Base-by-base conservation (phyloP, 2,797 vertebrate species). In the Myotis vivesi region DNA sequence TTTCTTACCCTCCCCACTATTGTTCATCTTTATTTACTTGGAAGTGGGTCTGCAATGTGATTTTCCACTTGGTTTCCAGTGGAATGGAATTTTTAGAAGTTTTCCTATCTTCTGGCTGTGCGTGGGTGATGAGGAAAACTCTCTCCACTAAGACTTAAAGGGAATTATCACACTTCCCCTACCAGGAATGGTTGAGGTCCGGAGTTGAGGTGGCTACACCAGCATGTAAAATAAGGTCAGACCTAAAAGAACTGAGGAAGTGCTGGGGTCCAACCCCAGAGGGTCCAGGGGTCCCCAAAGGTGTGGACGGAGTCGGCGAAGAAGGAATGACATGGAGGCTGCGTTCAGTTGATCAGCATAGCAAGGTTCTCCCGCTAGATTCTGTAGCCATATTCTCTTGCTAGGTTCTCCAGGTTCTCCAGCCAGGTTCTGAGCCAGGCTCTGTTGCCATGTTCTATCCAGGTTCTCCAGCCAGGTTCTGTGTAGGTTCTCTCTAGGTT, bases 21-120 rank as follows among this genome's bases (percentile, higher is more conserved):
- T 88, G 57, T 95, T 95, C 66, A 30, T 93, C 75, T 93, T 94
- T 89, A 84, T 82, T 92, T 87, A 72, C 89, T 80, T 87, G 72
- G 80, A 95, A 95, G 95, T 68, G 87, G 57, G 46, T 55, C 82
- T 79, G 36, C n/a, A 46, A 22, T 93, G 81, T 92, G 77, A 94
- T 96, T 96, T 96, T 97, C 93, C 96, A 95, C 41, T 95, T 93
- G 88, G 51, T 93, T 92, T 95, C 59, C 62, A 87, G 33, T 83
- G 82, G 73, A 92, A 92, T 76, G 86, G 82, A 93, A 94, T 90
- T 96, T 96, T 95, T 73, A 95, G 76, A 92, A 59, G 76, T 64
- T 81, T 91, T 93, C 83, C 66, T 90, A 25, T 80, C 77, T 93
- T 86, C 87, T 57, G 57, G 46, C 55, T 94, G 7, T 57, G 20